Evolutionary conservation across 2,797 vertebrate genomes (phyloP), one percentile per base, ranked within the genome.

Genomic region (Aphelocoma californica): DNA sequence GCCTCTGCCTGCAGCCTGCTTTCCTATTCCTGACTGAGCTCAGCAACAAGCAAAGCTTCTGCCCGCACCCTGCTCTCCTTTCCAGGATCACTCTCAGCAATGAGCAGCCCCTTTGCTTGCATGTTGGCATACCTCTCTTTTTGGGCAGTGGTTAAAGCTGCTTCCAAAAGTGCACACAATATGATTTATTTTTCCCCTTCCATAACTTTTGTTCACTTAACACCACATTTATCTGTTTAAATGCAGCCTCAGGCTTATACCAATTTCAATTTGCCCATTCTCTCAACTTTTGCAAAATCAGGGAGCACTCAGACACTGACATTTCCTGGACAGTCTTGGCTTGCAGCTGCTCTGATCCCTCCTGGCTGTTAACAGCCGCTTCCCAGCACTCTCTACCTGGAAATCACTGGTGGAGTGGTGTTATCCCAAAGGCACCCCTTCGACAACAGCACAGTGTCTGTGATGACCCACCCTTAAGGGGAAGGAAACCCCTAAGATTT

Each of bases 401-500:
- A 62, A 81, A 16, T 42, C 42, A 36, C 0, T 0, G 23, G 3
- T 20, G 8, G 48, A 48, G 40, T 17, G 26, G 15, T 48, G 14
- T 4, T 32, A 54, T 32, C 15, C 4, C 3, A 7, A 42, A 48
- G 8, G 2, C 12, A 24, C 10, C 20, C 21, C 20, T 51, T 45
- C 0, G 0, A 42, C 26, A 31, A 14, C 10, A 48, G 21, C 34
- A 32, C 3, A 24, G 9, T 2, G 1, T 25, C 32, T 1, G 0
- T 42, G 34, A 24, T 26, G 12, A 26, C 18, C 31, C 18, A 42
- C 7, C 21, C 54, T 32, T 16, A 32, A 32, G 12, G 42, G 13
- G 34, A 69, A 48, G 18, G 11, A 81, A 67, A 11, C 15, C 14
- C 10, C 31, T 19, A 42, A 28, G 18, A 42, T 32, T 54, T 67